Percentiles rank a stretch among this genome's conserved stretches.
phyloP scores from a whole-genome alignment of 2,888 invertebrate genomes.

The Tipula lateralis region DNA sequence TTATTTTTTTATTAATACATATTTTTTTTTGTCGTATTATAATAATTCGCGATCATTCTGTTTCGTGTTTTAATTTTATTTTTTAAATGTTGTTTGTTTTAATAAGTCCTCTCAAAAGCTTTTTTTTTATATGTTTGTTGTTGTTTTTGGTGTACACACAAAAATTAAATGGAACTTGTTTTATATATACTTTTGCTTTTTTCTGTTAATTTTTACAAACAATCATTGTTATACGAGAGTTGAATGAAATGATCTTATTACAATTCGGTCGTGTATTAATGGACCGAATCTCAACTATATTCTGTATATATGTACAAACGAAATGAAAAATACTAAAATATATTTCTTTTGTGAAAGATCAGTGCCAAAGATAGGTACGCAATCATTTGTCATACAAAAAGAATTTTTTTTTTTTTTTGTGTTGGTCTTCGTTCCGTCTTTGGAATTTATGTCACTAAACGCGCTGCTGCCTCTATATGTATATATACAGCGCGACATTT shows the following conservation, averaged over 20 bases:
- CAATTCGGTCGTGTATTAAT: background rate
- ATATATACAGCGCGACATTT: background rate
- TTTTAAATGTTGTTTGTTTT: background rate
- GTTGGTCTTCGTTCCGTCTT: background rate
- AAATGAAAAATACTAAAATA: background rate
- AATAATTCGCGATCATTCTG: conserved; percentile 9
- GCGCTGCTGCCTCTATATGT: background rate
- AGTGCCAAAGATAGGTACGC: conserved; percentile 15
- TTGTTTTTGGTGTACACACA: too few relatives aligned
- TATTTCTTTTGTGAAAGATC: background rate
- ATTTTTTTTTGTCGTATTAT: background rate
- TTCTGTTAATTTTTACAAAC: conserved; percentile 7
- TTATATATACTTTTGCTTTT: background rate
- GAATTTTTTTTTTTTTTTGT: background rate
- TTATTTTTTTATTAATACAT: background rate
- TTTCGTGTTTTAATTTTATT: background rate
- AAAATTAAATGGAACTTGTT: conserved; percentile 19
- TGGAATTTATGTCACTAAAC: conserved; percentile 12
- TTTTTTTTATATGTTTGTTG: too few relatives aligned
- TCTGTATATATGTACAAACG: background rate
- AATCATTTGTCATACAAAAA: conserved; percentile 11
- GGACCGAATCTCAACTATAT: background rate
- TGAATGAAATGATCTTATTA: conserved; percentile 19
- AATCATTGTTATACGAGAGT: background rate
- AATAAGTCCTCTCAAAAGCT: background rate